Evolutionary conservation across 2,888 invertebrate species (phyloP), one percentile per base, ranked within the genome.

Genomic region (Aelia acuminata): DNA sequence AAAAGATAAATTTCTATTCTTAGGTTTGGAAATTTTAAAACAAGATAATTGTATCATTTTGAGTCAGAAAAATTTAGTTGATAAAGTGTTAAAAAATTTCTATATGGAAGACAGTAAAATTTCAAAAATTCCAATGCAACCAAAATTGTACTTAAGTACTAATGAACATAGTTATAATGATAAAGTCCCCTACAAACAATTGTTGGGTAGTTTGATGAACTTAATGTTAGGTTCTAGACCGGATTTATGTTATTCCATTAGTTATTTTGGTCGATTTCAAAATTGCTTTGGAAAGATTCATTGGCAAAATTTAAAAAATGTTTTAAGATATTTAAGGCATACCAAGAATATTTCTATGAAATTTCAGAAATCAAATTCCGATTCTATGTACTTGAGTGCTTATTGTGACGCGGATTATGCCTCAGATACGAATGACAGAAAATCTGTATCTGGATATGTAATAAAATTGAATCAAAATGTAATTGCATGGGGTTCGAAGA

Each of bases 191-290:
- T 57, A 57, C 11, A n/a, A 57, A 57, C 57, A 57, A 11, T 57
- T 57, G 11, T 57, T 57, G 57, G 57, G 22, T 57, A 26, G 8
- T 57, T 57, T 57, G n/a, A 47, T 47, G 47, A 10, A 47, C 47
- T 48, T 48, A n/a, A 57, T 57, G 57, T 57, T 57, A 11, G 57
- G 57, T n/a, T 57, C 22, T 7, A 57, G 57, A 57, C 22, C 57
- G 2, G 57, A 57, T 57, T 26, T 57, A 0, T 26, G 80, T 43
- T 88, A 63, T 26, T 10, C 75, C 10, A 53, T 88, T n/a, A 63
- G 86, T 20, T 88, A 50, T 86, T 88, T 87, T 50, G 53, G 87
- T 31, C 80, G 80, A 80, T 88, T 88, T 80, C 88, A 88, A 84
- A 88, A 80, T 43, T 1, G 53, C 1, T 88, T 80, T 84, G 20